Evolutionary conservation across 2,797 vertebrate genomes (phyloP).

Genomic region (Sandelia bainsii): DNA sequence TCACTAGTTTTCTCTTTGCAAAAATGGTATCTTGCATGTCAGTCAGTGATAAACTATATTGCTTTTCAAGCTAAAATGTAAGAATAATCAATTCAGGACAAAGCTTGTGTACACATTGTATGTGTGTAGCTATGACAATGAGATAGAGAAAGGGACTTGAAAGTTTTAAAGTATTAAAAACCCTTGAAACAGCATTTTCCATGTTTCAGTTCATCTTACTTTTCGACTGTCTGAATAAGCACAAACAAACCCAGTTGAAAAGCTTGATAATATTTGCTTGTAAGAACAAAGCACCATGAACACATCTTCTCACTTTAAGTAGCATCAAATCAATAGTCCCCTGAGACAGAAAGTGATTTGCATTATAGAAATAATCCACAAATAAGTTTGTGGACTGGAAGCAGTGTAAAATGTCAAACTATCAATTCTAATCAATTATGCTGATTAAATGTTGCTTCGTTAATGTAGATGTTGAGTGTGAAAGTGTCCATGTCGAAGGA

Average conservation of each 20-base stretch:
- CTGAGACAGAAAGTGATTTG: slow-evolving; percentile 28
- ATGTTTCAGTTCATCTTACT: slow-evolving; percentile 24
- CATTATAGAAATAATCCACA: slow-evolving; percentile 33
- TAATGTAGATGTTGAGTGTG: not conserved
- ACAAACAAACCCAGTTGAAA: slow-evolving; percentile 6
- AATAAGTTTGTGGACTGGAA: slow-evolving; percentile 8
- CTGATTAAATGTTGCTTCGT: not conserved
- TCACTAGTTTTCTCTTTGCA: slow-evolving; percentile 35
- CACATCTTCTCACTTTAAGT: slow-evolving; percentile 35
- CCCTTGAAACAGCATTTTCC: slow-evolving; percentile 54
- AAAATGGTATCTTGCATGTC: slow-evolving; percentile 31
- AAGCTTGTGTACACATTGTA: not conserved
- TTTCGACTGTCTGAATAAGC: not conserved
- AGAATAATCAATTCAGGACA: slow-evolving; percentile 42
- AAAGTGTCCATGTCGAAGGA: not conserved
- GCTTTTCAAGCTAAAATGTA: slow-evolving; percentile 56
- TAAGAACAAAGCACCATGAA: slow-evolving; percentile 18
- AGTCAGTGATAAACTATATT: slow-evolving; percentile 48
- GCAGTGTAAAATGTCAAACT: not conserved
- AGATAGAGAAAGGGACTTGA: not conserved
- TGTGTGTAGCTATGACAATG: not conserved
- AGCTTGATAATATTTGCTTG: slow-evolving; percentile 32
- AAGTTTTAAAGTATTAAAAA: slow-evolving; percentile 60
- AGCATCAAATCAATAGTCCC: slow-evolving; percentile 44
- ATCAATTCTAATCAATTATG: not conserved